Base-by-base conservation (phyloP, 2,888 invertebrate genomes). In the Suillia variegata region DNA sequence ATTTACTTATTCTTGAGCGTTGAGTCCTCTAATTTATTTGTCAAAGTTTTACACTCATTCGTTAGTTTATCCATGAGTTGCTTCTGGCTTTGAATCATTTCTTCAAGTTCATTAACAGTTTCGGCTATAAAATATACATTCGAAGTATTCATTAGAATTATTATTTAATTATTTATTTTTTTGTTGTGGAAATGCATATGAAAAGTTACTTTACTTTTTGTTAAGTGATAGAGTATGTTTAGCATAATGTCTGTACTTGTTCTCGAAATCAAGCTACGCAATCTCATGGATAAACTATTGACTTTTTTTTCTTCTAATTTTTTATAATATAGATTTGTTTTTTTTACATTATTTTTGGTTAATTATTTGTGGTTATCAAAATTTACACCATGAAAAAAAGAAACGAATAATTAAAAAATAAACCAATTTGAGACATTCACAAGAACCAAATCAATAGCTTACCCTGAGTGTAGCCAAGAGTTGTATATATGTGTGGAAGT, bases 61-160 rank as follows among this genome's bases (percentile, higher is more conserved):
- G 92, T 92, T 84, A 94, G 88, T 88, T 91, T 93, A 87, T 92
- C 92, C 90, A 93, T 91, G 88, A 93, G 91, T 88, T 89, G 89
- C 88, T 91, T 92, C 89, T 94, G 93, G 85, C 90, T 91, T 85
- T 89, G 90, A 85, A 94, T 89, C 89, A 92, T 90, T 83, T 89
- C 88, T 87, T 93, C 93, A 85, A 94, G 89, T 85, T 91, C 92
- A 85, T 89, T 89, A 84, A 93, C 92, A 82, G 92, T 93, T 85
- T 90, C 89, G 87, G 89, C 93, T 93, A 89, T 85, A 88, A 87
- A n/a, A n/a, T n/a, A n/a, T n/a, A n/a, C n/a, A n/a, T n/a, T n/a
- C n/a, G n/a, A n/a, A n/a, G n/a, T n/a, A n/a, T 57, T 56, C 34
- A 24, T 20, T 42, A 31, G n/a, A 38, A 38, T 10, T 10, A 38